A percentile compares a stretch with the other conserved stretches of the same genome.
Conservation (phyloP, 1,140 invertebrate species). For the Myzus persicae region DNA sequence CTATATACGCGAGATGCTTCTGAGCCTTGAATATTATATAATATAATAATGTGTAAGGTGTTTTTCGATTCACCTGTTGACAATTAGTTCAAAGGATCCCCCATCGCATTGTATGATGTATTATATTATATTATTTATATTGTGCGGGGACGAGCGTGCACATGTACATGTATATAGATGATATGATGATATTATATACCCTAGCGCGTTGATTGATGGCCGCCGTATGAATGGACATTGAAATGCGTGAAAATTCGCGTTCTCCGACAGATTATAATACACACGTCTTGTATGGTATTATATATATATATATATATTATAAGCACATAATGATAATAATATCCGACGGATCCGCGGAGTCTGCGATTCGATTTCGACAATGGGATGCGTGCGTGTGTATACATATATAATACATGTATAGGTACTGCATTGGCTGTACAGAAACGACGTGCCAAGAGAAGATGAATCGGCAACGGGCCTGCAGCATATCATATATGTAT, state of each 20-base stretch:
- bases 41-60: conserved; percentile 26
- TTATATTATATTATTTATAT: neutral
- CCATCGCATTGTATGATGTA: neutral
- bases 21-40: neutral
- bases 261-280: conserved; percentile 22
- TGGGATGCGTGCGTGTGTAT: conserved; percentile 8
- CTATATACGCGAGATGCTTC: neutral
- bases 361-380: neutral
- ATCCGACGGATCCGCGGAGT: neutral
- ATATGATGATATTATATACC: neutral
- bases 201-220: conserved; percentile 39
- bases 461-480: conserved; percentile 35
- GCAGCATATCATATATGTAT: neutral
- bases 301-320: no score
- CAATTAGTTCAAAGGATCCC: conserved; percentile 44
- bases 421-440: no score
- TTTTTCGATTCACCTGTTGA: conserved; percentile 56
- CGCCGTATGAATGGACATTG: neutral
- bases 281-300: neutral
- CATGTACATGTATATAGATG: neutral
- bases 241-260: conserved; percentile 17
- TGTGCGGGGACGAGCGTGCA: neutral
- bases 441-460: conserved; percentile 38
- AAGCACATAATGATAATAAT: neutral
- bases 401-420: neutral